These are phyloP conservation scores for Leucoma salicis DNA, from an alignment of 2,888 invertebrate genomes.

Conservation along the genomic window DNA sequence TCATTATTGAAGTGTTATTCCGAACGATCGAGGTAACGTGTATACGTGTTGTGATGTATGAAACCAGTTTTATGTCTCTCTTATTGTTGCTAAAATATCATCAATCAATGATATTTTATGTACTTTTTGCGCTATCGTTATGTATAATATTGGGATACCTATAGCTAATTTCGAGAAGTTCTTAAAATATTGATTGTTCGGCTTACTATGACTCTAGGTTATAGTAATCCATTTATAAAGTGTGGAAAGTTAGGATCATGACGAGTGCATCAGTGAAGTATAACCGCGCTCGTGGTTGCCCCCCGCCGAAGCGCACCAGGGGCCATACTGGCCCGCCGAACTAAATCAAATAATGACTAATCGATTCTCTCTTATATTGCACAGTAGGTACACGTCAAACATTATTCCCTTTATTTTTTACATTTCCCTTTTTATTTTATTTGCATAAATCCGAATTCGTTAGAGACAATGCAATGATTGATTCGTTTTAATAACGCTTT, in stretches of 20 bases:
- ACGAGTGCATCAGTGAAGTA: constrained; percentile 60
- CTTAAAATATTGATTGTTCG: no score
- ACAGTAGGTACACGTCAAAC: constrained; percentile 82
- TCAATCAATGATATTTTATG: no score
- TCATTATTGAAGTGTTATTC: constrained; percentile 36
- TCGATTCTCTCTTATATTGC: constrained; percentile 80
- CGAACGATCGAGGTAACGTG: constrained; percentile 34
- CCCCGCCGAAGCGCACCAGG: constrained; percentile 72
- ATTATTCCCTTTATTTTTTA: constrained; percentile 78
- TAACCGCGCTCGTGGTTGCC: constrained; percentile 68
- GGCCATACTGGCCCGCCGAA: constrained; percentile 69
- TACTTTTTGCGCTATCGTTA: no score
- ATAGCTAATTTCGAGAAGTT: no score
- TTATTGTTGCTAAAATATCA: no score
- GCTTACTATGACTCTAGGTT: no score
- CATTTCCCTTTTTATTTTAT: constrained; percentile 62
- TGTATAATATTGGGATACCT: no score
- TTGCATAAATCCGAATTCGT: constrained; percentile 76
- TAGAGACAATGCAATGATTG: constrained; percentile 79
- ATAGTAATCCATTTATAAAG: constrained; percentile 51
- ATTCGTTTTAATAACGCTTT: constrained; percentile 75
- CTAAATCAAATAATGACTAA: constrained; percentile 83
- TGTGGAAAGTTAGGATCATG: constrained; percentile 76
- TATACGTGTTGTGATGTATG: constrained; percentile 9
- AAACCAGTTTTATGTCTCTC: constrained; percentile 45